Base-by-base conservation (phyloP, 2,797 vertebrate species). In the Gobio occitaniae region DNA sequence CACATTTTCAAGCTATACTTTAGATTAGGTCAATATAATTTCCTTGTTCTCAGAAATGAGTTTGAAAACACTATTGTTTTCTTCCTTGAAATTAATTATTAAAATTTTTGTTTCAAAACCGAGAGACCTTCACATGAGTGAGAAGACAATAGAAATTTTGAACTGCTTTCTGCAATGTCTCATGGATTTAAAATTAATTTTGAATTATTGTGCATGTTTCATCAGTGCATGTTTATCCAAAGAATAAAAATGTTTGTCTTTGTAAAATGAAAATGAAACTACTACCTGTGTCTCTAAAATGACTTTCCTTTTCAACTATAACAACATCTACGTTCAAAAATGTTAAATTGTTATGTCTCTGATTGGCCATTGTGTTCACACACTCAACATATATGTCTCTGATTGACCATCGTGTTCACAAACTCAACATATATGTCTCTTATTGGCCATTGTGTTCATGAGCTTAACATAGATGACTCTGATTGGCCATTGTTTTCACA, bases 1-100 rank as follows among this genome's bases (percentile, higher is more conserved):
- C 15, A 6, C 41, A 65, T 78, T 44, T 74, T 3, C 41, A 66
- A 65, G 52, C 29, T 65, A 29, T 29, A 74, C 61, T 74, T 48
- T 7, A 63, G 13, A 3, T 3, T 17, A 82, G 44, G 56, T 75
- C 81, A 38, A 16, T 50, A 16, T 74, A 17, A 32, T 83, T 38
- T 74, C 9, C 56, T 65, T 12, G 13, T 83, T 75, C 13, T 48
- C 38, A 19, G 29, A 75, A 75, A 75, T 75, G 70, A 74, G 70
- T 63, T 50, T 48, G 38, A 48, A 25, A 72, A 61, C 25, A 36
- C n/a, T 13, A 61, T 72, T 61, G 6, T 38, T 13, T 56, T 56
- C 50, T 25, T 61, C 3, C 7, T 77, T 61, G 36, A 63, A 78
- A 61, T 11, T 10, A 47, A 29, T 44, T 3, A 77, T 41, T 59